Evolutionary conservation across 2,797 vertebrate species (phyloP).

Genomic region (Phrynocephalus vlangalii): DNA sequence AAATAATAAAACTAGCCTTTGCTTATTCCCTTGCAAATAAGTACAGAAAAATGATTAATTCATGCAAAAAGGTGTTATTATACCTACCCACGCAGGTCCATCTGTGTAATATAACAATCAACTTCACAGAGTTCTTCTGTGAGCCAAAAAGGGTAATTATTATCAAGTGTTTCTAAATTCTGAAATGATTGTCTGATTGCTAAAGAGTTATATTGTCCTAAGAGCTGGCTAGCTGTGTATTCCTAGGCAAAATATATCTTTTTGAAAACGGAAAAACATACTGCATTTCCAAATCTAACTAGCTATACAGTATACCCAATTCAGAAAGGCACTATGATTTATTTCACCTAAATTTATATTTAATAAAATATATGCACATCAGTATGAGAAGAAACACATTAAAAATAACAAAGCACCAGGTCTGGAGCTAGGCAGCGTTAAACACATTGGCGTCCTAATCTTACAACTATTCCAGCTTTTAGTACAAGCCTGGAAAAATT

Average conservation of each 20-base stretch:
- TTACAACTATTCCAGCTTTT: background rate
- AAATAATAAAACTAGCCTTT: background rate
- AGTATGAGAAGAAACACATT: background rate
- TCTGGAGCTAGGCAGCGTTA: background rate
- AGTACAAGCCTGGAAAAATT: background rate
- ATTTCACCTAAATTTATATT: background rate
- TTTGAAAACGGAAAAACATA: background rate
- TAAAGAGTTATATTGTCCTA: background rate
- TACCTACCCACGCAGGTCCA: background rate
- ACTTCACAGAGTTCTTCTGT: background rate
- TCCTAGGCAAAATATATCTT: background rate
- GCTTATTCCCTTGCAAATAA: conserved; percentile 12
- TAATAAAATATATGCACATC: background rate
- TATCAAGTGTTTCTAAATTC: background rate
- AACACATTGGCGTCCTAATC: background rate
- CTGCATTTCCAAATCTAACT: background rate
- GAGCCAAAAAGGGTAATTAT: background rate
- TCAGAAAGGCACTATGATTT: background rate
- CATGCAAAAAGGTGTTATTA: background rate
- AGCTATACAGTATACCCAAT: background rate
- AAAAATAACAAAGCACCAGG: background rate
- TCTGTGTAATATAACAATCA: background rate
- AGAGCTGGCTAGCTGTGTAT: background rate
- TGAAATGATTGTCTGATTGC: background rate
- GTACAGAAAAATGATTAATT: background rate